Evolutionary conservation across 2,888 invertebrate genomes (phyloP), one percentile per base, ranked within the genome.

Genomic region (Chrysina gloriosa): DNA sequence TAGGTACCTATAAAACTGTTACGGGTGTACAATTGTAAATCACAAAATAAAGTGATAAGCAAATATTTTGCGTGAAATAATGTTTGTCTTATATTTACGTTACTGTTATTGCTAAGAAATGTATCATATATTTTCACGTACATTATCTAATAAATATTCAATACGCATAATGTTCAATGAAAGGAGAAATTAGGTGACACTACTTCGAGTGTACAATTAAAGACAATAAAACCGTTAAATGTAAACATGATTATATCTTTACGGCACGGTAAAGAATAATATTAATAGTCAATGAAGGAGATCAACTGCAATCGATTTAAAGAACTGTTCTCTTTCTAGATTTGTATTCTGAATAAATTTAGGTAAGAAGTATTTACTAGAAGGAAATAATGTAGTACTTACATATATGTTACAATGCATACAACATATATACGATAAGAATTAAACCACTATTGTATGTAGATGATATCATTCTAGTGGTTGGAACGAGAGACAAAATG

Each of bases 161-260:
- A n/a, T n/a, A n/a, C 21, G n/a, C 45, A 19, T 45, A 19, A 2
- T 45, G 6, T 7, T 45, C 45, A 45, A 45, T 21, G 21, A 45
- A 16, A 19, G 45, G 21, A 19, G 45, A 45, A 45, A 45, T 19
- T 19, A 45, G 21, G 19, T 19, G 45, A 45, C 45, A 7, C 36
- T 21, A 19, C 9, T 45, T 45, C 19, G 6, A 19, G 21, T 7
- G 19, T 16, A 16, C 3, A 45, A 19, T 45, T 42, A 9, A 4
- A 45, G 21, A 45, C 45, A 45, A 19, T 45, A 9, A 19, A 21
- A 45, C 45, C 45, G 45, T 45, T 45, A 45, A 42, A 45, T 45
- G 16, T 9, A 9, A 45, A 16, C 21, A 21, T 21, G 45, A 45
- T 45, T 45, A 9, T 45, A 45, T 45, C 45, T 19, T 6, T 9